These are phyloP conservation scores for Phoxinus phoxinus DNA, from an alignment of 2,113 vertebrate genomes.

Conservation along the genomic window DNA sequence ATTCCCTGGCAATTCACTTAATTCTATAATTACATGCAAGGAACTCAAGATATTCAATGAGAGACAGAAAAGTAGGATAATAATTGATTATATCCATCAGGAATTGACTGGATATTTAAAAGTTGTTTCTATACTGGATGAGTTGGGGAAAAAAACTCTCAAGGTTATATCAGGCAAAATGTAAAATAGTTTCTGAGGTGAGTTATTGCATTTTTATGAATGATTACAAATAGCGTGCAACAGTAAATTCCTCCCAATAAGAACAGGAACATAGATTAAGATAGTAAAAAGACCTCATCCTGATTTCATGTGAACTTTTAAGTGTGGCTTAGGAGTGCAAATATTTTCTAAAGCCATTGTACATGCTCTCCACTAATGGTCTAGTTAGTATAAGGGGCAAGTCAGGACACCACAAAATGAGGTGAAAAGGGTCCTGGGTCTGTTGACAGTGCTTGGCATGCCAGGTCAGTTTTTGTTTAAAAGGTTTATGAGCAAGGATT, in stretches of 20 bases:
- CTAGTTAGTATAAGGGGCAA: background rate
- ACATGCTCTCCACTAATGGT: background rate
- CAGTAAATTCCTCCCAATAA: background rate
- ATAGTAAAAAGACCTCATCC: background rate
- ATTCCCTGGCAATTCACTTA: background rate
- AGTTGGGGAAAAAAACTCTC: background rate
- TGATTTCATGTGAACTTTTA: background rate
- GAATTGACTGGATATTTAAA: background rate
- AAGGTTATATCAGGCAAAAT: background rate
- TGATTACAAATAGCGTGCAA: background rate
- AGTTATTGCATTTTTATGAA: no score
- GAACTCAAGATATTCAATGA: no score
- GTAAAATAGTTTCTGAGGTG: no score
- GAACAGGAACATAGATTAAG: background rate
- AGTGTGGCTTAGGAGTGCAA: background rate
- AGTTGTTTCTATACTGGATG: background rate
- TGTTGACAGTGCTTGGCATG: background rate
- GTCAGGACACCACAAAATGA: background rate
- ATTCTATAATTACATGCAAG: no score
- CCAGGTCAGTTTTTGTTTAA: constrained; percentile 49
- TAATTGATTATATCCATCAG: no score
- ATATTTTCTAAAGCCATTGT: background rate
- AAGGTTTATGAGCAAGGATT: constrained; percentile 43
- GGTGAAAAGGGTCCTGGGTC: background rate
- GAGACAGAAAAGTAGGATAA: no score